Evolutionary conservation across 1,140 invertebrate genomes (phyloP).

Genomic region (Phymorhynchus buccinoides): DNA sequence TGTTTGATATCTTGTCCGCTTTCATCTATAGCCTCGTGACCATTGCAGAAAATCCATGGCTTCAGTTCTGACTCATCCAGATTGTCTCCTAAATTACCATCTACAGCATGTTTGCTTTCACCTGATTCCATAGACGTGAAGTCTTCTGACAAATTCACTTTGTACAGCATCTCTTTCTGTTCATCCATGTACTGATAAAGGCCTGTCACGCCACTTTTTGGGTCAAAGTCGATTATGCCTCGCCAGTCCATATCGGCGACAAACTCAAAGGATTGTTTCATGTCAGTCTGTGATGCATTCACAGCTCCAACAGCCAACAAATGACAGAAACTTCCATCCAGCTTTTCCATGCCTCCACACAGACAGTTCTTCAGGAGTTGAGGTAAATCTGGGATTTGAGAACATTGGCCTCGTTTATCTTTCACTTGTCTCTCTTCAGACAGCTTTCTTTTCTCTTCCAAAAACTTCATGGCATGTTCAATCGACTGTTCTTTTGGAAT

Average conservation of each 20-base stretch:
- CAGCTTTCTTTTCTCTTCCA: constrained; percentile 39
- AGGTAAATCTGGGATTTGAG: constrained; percentile 32
- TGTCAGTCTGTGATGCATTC: not conserved
- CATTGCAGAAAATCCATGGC: constrained; percentile 61
- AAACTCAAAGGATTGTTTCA: constrained; percentile 45
- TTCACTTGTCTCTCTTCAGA: constrained; percentile 39
- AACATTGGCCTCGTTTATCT: constrained; percentile 34
- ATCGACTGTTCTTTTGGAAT: constrained; percentile 21
- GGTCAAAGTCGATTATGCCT: constrained; percentile 58
- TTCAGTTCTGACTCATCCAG: constrained; percentile 39
- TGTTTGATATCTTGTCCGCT: constrained; percentile 39
- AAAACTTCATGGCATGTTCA: constrained; percentile 33
- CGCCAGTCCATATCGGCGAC: constrained; percentile 48
- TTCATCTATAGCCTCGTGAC: constrained; percentile 46
- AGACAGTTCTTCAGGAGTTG: constrained; percentile 49
- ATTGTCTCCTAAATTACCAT: constrained; percentile 46
- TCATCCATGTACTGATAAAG: constrained; percentile 51
- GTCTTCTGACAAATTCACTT: constrained; percentile 50
- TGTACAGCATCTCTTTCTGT: constrained; percentile 47
- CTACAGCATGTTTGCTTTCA: constrained; percentile 16
- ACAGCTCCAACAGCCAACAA: constrained; percentile 18
- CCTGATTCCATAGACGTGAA: constrained; percentile 42
- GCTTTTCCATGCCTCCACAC: constrained; percentile 43
- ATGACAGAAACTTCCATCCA: constrained; percentile 33
- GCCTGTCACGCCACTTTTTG: constrained; percentile 39